Evolutionary conservation across 1,140 invertebrate species (phyloP).

Genomic region (Bombus superbus): DNA sequence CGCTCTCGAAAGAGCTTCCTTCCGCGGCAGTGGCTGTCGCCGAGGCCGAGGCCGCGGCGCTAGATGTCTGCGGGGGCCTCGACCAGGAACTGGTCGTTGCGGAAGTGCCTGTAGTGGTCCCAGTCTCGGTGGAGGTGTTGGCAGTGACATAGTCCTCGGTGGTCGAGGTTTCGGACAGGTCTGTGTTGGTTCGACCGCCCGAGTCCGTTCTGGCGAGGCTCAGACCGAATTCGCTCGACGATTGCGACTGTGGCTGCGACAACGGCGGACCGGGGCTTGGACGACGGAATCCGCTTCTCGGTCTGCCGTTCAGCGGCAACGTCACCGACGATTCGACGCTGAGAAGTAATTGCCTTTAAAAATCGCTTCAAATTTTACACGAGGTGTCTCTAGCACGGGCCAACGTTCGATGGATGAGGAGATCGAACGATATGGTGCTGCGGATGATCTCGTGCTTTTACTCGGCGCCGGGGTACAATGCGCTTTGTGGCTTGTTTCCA

Average conservation of each 20-base stretch:
- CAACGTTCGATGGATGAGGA: not conserved
- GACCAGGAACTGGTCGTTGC: constrained; percentile 80
- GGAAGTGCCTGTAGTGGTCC: constrained; percentile 82
- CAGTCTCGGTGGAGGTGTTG: constrained; percentile 89
- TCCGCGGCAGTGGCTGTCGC: constrained; percentile 85
- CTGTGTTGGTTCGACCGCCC: constrained; percentile 88
- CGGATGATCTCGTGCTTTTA: not conserved
- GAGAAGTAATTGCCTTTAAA: constrained; percentile 42
- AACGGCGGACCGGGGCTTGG: constrained; percentile 74
- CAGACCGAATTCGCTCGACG: constrained; percentile 80
- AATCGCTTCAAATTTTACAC: constrained; percentile 11
- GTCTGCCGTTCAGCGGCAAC: constrained; percentile 70
- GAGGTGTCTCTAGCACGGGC: not conserved
- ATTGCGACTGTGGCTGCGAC: constrained; percentile 80
- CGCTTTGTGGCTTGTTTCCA: not conserved
- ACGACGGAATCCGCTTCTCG: constrained; percentile 75
- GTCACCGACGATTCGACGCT: constrained; percentile 61
- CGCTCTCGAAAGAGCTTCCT: constrained; percentile 91
- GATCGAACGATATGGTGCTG: constrained; percentile 14
- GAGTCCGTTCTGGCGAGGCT: constrained; percentile 87
- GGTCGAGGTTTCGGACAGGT: constrained; percentile 92
- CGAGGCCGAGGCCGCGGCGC: constrained; percentile 79
- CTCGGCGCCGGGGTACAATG: not conserved
- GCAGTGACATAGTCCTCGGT: constrained; percentile 95
- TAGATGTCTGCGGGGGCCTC: constrained; percentile 75